Conservation (phyloP, 2,113 vertebrate species). For the Gallinago paraguaiae region DNA sequence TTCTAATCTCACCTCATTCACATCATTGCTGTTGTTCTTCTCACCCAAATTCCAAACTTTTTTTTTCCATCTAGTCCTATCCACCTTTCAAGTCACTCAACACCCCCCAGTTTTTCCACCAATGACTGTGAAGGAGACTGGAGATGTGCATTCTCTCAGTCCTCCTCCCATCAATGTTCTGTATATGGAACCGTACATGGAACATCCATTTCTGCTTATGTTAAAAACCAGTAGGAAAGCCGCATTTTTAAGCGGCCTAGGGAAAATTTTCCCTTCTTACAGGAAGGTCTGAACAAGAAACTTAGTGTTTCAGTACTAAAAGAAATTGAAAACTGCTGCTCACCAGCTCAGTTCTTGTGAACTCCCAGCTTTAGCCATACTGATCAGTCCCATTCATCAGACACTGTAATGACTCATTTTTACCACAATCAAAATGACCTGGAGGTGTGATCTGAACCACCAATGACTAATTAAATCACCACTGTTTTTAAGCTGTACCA, state of each 20-base stretch:
- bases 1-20: background rate
- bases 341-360: background rate
- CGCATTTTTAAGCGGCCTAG: background rate
- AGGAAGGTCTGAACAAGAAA: background rate
- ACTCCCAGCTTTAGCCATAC: background rate
- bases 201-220: slow-evolving; percentile 7
- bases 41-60: background rate
- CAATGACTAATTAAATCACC: background rate
- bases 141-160: background rate
- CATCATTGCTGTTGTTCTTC: background rate
- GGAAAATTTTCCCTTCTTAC: background rate
- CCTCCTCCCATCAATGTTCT: background rate
- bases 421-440: background rate
- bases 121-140: too few relatives aligned
- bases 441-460: background rate
- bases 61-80: background rate
- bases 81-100: background rate
- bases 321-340: background rate
- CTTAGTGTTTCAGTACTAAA: background rate
- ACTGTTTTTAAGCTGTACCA: background rate
- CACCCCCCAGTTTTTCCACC: background rate
- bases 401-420: background rate
- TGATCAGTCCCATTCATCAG: background rate
- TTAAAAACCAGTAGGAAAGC: background rate
- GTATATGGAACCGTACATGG: background rate